Percentiles rank a stretch among this genome's conserved stretches.
Evolutionary conservation across 2,797 vertebrate genomes (phyloP).

Genomic region (Muraenolepis orangiensis): DNA sequence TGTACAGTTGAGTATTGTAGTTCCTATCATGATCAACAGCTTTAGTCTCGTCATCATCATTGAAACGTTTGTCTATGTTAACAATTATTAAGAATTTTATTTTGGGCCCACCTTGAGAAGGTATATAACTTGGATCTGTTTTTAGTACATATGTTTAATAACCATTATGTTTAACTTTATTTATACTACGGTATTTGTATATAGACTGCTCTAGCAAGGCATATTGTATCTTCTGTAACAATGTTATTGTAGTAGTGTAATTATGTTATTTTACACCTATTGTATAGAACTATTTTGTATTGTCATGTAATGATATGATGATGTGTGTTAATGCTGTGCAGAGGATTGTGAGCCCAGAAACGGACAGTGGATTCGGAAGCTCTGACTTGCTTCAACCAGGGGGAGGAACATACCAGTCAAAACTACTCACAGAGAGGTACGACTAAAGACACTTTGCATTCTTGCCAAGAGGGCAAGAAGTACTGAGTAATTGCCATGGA

Average conservation of each 20-base stretch:
- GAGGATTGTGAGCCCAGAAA: slow-evolving; percentile 66
- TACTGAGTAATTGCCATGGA: background rate
- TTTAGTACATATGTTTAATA: background rate
- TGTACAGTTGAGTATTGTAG: background rate
- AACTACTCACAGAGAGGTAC: slow-evolving; percentile 58
- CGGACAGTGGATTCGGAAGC: slow-evolving; percentile 61
- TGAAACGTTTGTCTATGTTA: background rate
- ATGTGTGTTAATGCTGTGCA: slow-evolving; percentile 38
- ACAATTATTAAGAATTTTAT: background rate
- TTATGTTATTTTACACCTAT: no score
- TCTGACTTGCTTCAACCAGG: slow-evolving; percentile 53
- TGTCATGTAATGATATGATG: background rate
- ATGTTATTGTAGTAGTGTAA: background rate
- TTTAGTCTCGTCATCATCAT: background rate
- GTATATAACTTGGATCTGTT: background rate
- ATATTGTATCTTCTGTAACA: no score
- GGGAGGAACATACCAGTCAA: slow-evolving; percentile 41
- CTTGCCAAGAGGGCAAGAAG: background rate
- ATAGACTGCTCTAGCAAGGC: no score
- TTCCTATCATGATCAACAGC: background rate
- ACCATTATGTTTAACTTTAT: no score
- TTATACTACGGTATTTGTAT: no score
- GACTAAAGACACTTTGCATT: background rate
- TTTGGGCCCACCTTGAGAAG: background rate
- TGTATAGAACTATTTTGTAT: background rate